Base-by-base conservation (phyloP, 2,797 vertebrate genomes). In the Acanthis flammea region DNA sequence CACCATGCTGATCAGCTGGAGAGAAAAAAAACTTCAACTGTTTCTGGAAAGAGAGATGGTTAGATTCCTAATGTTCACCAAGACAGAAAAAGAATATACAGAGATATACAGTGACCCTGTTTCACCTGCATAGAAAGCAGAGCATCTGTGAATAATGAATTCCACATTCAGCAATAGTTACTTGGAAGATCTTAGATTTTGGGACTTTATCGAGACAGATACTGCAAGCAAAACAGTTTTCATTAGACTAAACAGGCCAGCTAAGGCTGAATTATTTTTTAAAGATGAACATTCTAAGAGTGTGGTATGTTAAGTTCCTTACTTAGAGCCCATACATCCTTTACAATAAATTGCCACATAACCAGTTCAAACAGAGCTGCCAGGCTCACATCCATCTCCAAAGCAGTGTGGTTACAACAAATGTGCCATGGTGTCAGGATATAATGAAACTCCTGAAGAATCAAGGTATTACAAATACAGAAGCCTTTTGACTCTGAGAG, bases 321-420 rank as follows among this genome's bases (percentile, higher is more conserved):
- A 17, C 31, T 77, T n/a, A 54, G 14, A 77, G 24, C 50, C 16
- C 0, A 0, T 19, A 80, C 13, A 54, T 9, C 2, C 25, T 84
- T 58, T 60, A 51, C 6, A 66, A 54, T 30, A n/a, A 42, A 66
- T 45, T 70, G 27, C 33, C 13, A 21, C 19, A 30, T 28, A 68
- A 60, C 3, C 14, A n/a, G 13, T 39, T 84, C 55, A 65, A 45
- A 47, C 14, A 65, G 30, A 41, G n/a, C 44, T 93, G 16, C 21
- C 30, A 70, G 48, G 27, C 6, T 80, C 21, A 45, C 41, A 48
- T 11, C 4, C 39, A 27, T 50, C 47, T 92, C 51, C 24, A 58
- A 54, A 91, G 35, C 12, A 14, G 3, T 28, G 3, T 21, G 7
- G 10, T 61, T 65, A 23, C 16, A 58, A 54, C 7, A 19, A 66